These are phyloP conservation scores for Cyclophora albipunctata DNA, from an alignment of 2,888 invertebrate genomes.

Conservation along the genomic window DNA sequence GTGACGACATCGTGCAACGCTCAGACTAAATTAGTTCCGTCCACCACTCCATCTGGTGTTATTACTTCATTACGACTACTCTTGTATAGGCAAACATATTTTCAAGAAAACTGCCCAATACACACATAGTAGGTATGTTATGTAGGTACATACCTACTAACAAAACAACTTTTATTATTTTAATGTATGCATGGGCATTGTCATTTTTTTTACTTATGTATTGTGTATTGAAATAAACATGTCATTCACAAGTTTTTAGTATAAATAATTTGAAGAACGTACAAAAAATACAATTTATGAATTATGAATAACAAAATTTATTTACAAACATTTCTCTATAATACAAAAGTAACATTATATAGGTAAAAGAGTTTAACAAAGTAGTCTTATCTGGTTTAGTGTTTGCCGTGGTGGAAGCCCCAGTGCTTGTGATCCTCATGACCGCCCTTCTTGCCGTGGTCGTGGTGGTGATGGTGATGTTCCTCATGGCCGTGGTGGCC, in stretches of 20 bases:
- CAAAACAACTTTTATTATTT: no score
- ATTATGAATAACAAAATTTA: constrained; percentile 29
- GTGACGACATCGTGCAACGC: constrained; percentile 64
- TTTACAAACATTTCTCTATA: constrained; percentile 53
- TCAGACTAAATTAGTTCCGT: constrained; percentile 62
- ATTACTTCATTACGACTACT: background rate
- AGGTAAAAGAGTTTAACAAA: constrained; percentile 33
- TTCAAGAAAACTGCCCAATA: no score
- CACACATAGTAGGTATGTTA: no score
- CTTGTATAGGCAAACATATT: no score
- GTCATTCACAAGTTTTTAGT: no score
- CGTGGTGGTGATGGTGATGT: constrained; percentile 83
- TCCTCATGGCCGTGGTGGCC: constrained; percentile 85
- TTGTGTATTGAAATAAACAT: no score
- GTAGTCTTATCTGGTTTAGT: constrained; percentile 49
- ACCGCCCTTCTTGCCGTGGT: constrained; percentile 86
- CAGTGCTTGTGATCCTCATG: constrained; percentile 85
- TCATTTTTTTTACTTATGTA: no score
- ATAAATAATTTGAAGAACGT: no score
- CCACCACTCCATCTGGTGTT: constrained; percentile 11
- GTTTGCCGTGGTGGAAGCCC: constrained; percentile 79
- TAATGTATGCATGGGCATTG: no score
- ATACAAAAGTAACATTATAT: constrained; percentile 29
- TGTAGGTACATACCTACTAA: no score
- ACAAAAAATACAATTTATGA: no score